Conservation (phyloP, 2,113 vertebrate species). For the Xiphophorus couchianus region DNA sequence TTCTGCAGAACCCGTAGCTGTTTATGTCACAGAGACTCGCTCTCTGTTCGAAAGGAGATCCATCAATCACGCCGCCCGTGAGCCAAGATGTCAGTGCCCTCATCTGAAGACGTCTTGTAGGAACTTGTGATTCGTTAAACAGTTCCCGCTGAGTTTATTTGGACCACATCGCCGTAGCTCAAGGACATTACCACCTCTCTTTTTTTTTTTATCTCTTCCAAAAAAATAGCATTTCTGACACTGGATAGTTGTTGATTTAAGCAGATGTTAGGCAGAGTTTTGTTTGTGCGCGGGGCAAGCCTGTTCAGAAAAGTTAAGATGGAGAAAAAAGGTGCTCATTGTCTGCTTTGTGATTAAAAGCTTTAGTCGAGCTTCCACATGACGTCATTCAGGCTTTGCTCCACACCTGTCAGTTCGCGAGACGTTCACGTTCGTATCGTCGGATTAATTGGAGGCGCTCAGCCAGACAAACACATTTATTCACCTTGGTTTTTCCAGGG, state of each 20-base stretch:
- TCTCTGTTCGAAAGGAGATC: slow-evolving; percentile 51
- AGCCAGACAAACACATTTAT: slow-evolving; percentile 33
- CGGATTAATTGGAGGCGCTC: slow-evolving; percentile 34
- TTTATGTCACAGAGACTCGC: slow-evolving; percentile 65
- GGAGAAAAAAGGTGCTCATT: slow-evolving; percentile 46
- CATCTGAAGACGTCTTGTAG: slow-evolving; percentile 64
- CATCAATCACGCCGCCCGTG: slow-evolving; percentile 60
- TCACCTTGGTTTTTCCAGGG: not conserved
- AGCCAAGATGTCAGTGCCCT: slow-evolving; percentile 69
- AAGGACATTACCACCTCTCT: slow-evolving; percentile 60
- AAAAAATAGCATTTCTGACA: slow-evolving; percentile 60
- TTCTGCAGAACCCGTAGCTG: slow-evolving; percentile 20
- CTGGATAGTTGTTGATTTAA: slow-evolving; percentile 71
- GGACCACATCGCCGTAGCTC: slow-evolving; percentile 58
- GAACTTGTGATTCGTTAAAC: slow-evolving; percentile 73
- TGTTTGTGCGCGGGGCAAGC: slow-evolving; percentile 65
- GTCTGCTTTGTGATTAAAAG: slow-evolving; percentile 63
- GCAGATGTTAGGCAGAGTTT: slow-evolving; percentile 64
- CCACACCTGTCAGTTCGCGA: slow-evolving; percentile 32
- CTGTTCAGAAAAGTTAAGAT: slow-evolving; percentile 59
- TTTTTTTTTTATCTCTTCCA: slow-evolving; percentile 8
- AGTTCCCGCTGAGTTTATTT: slow-evolving; percentile 67
- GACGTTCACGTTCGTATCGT: slow-evolving; percentile 26
- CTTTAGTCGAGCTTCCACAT: slow-evolving; percentile 44
- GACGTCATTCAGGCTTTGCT: slow-evolving; percentile 40